A percentile compares a stretch with the other conserved stretches of the same genome.
phyloP scores from a whole-genome alignment of 2,797 vertebrate species.

The Leptodactylus fallax region DNA sequence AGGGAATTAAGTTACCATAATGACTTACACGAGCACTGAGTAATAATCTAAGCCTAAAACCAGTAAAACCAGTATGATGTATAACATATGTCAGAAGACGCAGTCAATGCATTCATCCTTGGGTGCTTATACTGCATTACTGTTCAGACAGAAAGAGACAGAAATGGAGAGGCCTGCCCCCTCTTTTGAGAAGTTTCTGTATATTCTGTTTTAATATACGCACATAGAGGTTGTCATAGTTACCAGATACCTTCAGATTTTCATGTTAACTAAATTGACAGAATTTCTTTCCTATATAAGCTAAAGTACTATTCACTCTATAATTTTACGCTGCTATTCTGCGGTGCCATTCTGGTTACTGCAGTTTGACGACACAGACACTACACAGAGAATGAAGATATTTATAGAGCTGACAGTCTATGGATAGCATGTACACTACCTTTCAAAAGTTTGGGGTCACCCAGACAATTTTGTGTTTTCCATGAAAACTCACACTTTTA shows the following conservation, averaged over 20 bases:
- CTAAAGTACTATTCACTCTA: no score
- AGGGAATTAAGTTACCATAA: constrained; percentile 21
- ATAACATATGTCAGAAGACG: not conserved
- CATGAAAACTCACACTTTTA: no score
- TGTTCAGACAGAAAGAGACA: not conserved
- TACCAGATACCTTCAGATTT: not conserved
- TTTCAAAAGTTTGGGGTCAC: no score
- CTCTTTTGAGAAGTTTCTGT: not conserved
- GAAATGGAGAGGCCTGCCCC: not conserved
- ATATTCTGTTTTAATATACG: not conserved
- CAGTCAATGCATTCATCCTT: not conserved
- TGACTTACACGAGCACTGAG: constrained; percentile 1
- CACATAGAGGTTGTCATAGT: not conserved
- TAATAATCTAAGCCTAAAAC: constrained; percentile 6
- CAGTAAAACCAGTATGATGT: constrained; percentile 25
- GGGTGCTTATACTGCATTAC: not conserved
- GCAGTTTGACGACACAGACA: no score
- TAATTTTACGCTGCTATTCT: no score
- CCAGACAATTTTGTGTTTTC: no score
- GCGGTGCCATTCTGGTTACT: no score
- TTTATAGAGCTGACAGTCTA: no score
- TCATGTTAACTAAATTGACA: not conserved
- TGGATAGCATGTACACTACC: no score
- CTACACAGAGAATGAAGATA: no score
- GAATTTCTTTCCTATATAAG: not conserved